A percentile compares a stretch with the other conserved stretches of the same genome.
phyloP scores from a whole-genome alignment of 2,113 vertebrate species.

The Xiphias gladius region DNA sequence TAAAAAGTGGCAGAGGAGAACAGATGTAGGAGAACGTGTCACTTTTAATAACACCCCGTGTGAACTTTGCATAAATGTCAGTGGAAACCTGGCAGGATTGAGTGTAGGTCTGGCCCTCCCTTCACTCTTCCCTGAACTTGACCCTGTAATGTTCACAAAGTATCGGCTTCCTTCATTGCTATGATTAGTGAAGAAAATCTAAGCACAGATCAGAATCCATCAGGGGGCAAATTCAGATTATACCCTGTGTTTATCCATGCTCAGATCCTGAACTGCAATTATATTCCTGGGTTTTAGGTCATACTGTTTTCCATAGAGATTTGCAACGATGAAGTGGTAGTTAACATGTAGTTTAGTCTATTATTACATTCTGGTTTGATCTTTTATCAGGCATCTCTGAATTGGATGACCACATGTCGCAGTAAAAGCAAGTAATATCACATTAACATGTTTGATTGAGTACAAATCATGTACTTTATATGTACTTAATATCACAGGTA shows the following conservation, averaged over 20 bases:
- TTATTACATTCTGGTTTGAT: no score
- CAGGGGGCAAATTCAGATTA: constrained; percentile 1
- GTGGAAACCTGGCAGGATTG: constrained; percentile 72
- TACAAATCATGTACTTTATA: not conserved
- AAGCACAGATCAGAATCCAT: constrained; percentile 2
- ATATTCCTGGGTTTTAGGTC: not conserved
- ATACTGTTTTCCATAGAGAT: not conserved
- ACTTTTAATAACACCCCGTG: constrained; percentile 54
- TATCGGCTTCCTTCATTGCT: constrained; percentile 40
- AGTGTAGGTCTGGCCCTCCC: constrained; percentile 40
- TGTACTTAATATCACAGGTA: not conserved
- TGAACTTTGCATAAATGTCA: constrained; percentile 82
- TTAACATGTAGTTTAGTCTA: not conserved
- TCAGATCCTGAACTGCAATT: no score
- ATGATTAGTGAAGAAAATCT: constrained; percentile 37
- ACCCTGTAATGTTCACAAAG: constrained; percentile 22
- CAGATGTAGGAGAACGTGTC: constrained; percentile 39
- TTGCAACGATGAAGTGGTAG: not conserved
- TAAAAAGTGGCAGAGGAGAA: constrained; percentile 37
- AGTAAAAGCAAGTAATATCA: not conserved
- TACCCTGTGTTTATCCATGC: not conserved
- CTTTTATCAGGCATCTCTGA: not conserved
- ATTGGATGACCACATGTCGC: not conserved
- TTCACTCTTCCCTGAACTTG: constrained; percentile 24
- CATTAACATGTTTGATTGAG: not conserved